A percentile compares a stretch with the other conserved stretches of the same genome.
These are phyloP conservation scores for Hypocryptadius cinnamomeus DNA, from an alignment of 2,113 vertebrate species.

Conservation along the genomic window DNA sequence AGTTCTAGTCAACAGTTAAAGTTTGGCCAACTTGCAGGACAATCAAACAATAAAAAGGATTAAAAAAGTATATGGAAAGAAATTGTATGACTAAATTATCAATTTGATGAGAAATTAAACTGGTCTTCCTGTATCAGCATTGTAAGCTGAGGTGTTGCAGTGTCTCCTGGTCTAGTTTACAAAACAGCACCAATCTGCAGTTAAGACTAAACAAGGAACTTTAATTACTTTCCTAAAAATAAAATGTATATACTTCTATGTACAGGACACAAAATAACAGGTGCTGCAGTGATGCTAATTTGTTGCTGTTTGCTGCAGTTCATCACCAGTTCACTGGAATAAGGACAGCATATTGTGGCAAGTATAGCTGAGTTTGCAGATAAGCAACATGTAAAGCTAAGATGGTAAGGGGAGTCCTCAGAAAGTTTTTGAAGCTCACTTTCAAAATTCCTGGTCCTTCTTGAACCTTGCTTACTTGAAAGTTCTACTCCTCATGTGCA, in stretches of 20 bases:
- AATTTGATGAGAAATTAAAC: neutral
- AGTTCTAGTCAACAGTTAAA: neutral
- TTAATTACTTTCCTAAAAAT: neutral
- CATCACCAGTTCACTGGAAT: neutral
- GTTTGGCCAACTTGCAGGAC: neutral
- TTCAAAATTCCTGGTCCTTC: neutral
- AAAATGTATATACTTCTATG: neutral
- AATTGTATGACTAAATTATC: neutral
- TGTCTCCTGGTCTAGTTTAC: neutral
- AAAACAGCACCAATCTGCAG: neutral
- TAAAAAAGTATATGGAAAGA: neutral
- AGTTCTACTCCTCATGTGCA: neutral
- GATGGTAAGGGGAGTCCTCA: neutral
- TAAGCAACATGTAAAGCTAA: neutral
- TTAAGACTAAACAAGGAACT: neutral
- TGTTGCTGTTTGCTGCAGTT: neutral
- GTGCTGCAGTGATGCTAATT: neutral
- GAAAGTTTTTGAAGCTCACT: neutral
- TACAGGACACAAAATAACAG: neutral
- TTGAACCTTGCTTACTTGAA: neutral
- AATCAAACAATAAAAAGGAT: neutral
- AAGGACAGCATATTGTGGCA: neutral
- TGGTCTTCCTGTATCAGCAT: neutral
- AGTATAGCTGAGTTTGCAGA: neutral
- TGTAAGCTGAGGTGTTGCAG: neutral